These are phyloP conservation scores for Aulostomus chinensis DNA, from an alignment of 2,797 vertebrate genomes.

Conservation along the genomic window DNA sequence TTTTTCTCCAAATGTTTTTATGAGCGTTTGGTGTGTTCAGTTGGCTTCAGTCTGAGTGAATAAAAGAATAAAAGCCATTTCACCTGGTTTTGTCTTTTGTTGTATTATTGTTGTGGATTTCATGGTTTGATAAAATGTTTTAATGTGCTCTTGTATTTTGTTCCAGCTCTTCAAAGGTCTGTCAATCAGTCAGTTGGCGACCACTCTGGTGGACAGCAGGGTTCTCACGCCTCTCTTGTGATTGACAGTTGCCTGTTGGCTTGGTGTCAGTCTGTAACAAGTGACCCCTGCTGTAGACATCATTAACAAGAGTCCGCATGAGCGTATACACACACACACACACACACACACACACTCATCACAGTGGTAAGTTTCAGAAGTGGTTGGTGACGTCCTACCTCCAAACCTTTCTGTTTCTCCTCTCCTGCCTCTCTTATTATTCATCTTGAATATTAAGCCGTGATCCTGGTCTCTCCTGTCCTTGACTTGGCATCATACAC, in stretches of 20 bases:
- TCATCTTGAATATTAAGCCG: slow-evolving; percentile 72
- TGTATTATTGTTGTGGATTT: not conserved
- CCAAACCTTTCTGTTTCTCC: slow-evolving; percentile 61
- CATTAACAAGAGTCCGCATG: slow-evolving; percentile 61
- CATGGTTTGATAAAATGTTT: not conserved
- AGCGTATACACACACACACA: slow-evolving; percentile 17
- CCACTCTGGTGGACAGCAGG: slow-evolving; percentile 48
- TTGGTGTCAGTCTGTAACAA: slow-evolving; percentile 64
- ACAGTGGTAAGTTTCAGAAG: no score
- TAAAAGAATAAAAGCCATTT: slow-evolving; percentile 7
- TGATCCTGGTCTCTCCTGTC: slow-evolving; percentile 68
- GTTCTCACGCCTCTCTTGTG: slow-evolving; percentile 44
- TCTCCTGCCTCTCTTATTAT: slow-evolving; percentile 62
- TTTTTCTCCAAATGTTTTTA: no score
- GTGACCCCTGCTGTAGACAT: slow-evolving; percentile 74
- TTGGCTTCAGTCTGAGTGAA: no score
- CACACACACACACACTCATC: not conserved
- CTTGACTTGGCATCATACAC: slow-evolving; percentile 70
- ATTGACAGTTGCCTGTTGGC: slow-evolving; percentile 74
- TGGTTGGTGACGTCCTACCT: slow-evolving; percentile 59
- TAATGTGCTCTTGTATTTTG: slow-evolving; percentile 2
- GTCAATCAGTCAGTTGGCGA: slow-evolving; percentile 46
- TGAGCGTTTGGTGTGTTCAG: no score
- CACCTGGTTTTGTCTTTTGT: not conserved
- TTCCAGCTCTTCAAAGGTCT: slow-evolving; percentile 40